These are phyloP conservation scores for Eutrigla gurnardus DNA, from an alignment of 2,797 vertebrate genomes.

Conservation along the genomic window DNA sequence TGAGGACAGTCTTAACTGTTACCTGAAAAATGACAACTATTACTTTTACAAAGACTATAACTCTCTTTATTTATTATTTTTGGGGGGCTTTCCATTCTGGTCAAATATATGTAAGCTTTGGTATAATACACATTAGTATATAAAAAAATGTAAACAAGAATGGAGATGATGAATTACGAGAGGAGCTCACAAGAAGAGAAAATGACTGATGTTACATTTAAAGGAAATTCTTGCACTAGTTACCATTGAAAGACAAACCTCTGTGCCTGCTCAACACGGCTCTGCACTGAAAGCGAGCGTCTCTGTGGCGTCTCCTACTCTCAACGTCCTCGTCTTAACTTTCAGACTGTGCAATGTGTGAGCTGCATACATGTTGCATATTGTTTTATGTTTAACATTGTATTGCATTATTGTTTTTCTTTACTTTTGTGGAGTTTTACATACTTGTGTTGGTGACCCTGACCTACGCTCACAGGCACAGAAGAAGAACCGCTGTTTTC, in stretches of 20 bases:
- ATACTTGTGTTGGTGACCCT: slow-evolving; percentile 5
- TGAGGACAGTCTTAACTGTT: slow-evolving; percentile 11
- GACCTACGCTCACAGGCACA: not conserved
- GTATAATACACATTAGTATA: not conserved
- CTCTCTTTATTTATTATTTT: not conserved
- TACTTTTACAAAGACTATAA: not conserved
- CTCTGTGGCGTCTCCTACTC: slow-evolving; percentile 18
- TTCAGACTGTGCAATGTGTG: slow-evolving; percentile 42
- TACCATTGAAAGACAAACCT: slow-evolving; percentile 57
- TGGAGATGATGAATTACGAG: not conserved
- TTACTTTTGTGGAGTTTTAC: slow-evolving; percentile 20
- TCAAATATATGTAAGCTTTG: not conserved
- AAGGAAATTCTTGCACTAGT: slow-evolving; percentile 46
- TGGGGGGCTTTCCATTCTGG: not conserved
- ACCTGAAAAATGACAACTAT: slow-evolving; percentile 11
- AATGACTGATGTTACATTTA: slow-evolving; percentile 17
- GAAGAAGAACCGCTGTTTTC: slow-evolving; percentile 12
- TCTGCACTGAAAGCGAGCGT: slow-evolving; percentile 31
- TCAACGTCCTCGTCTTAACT: slow-evolving; percentile 8
- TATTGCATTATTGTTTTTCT: not conserved
- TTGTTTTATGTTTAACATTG: slow-evolving; percentile 8
- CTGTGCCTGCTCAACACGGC: slow-evolving; percentile 37
- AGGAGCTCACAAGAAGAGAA: slow-evolving; percentile 4
- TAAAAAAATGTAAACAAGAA: not conserved
- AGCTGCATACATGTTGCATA: not conserved